Conservation (phyloP, 2,888 invertebrate genomes). For the Schizaphis graminum region DNA sequence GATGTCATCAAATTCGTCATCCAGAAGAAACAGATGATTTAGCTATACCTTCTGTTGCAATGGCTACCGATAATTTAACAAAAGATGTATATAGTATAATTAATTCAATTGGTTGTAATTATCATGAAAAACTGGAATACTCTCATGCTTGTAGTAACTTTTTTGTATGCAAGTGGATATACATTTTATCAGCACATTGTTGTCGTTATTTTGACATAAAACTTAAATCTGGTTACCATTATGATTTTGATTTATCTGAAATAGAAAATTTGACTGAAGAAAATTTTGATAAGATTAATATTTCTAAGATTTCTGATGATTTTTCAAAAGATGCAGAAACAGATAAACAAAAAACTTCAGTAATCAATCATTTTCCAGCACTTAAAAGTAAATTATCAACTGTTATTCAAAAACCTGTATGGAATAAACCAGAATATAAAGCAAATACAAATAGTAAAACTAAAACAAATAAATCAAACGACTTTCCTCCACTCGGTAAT, state of each 20-base stretch:
- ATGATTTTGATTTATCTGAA: constrained; percentile 46
- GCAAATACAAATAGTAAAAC: neutral
- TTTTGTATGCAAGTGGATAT: constrained; percentile 56
- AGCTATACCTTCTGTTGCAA: constrained; percentile 54
- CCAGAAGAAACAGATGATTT: neutral
- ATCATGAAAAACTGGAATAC: constrained; percentile 24
- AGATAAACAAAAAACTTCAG: neutral
- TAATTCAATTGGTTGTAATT: constrained; percentile 36
- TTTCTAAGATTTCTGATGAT: neutral
- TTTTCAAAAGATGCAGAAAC: neutral
- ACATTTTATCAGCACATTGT: constrained; percentile 53
- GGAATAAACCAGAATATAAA: constrained; percentile 28
- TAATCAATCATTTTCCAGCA: neutral
- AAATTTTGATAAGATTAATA: neutral
- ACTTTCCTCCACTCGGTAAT: constrained; percentile 28
- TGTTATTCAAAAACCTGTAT: neutral
- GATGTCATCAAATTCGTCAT: neutral
- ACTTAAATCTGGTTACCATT: constrained; percentile 43
- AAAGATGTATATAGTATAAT: constrained; percentile 45
- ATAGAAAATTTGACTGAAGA: neutral
- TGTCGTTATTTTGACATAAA: constrained; percentile 44
- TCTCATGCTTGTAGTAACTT: constrained; percentile 52
- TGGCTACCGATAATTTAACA: constrained; percentile 46
- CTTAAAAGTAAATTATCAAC: neutral
- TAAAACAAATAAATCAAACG: neutral